Base-by-base conservation (phyloP, 2,888 invertebrate species). In the Platypus cylindrus region DNA sequence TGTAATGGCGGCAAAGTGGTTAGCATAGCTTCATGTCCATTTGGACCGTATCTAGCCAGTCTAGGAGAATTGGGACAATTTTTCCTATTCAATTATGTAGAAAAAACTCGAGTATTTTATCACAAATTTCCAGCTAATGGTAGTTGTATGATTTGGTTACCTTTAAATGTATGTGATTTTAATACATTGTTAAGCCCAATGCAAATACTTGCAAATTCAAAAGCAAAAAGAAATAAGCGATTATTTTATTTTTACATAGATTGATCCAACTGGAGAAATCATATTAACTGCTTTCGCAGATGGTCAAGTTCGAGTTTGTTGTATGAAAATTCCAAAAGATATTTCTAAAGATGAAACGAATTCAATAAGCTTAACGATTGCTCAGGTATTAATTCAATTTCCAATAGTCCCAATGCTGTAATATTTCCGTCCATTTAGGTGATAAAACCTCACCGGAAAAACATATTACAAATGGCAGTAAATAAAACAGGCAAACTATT, bases 1-100 rank as follows among this genome's bases (percentile, higher is more conserved):
- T 78, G 75, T 46, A 89, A 90, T 48, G 81, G 86, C 0, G 87
- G 90, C 0, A 62, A 68, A 2, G 70, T 91, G 1, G 63, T 71
- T 1, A 75, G 76, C 3, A 71, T 84, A 55, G 77, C 71, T 15
- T 60, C 72, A 1, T 72, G 85, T 9, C 78, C 85, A 0, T 67
- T 73, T 38, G 74, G 76, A 8, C 70, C 76, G 0, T 74, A 81
- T 41, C 56, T 87, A 2, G 72, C 78, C 3, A 78, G 83, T 1
- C 67, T 81, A 0, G 87, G 87, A 0, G 62, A 64, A 41, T 81
- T 80, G 44, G 82, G 89, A 3, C 70, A 74, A 33, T 53, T 91
- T 2, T 73, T 78, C 45, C 62, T 86, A 2, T 85, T 82, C 52
- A 72, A 83, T 52, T 84, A 80, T 40, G 51, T 67, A 0, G 58